Evolutionary conservation across 2,888 invertebrate genomes (phyloP).

Genomic region (Entomobrya proxima): DNA sequence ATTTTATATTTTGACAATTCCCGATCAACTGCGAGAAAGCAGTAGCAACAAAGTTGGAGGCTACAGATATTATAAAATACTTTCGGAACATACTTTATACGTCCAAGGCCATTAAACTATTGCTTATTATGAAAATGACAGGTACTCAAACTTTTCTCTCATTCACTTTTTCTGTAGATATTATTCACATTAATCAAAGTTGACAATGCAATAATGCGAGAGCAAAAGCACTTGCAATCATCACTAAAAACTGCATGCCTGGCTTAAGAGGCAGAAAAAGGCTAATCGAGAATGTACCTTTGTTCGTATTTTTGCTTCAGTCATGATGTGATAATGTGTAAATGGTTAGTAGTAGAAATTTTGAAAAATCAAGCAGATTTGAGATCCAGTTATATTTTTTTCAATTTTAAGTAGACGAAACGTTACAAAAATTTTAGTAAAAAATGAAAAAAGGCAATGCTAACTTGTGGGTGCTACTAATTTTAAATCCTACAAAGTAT

Average conservation of each 20-base stretch:
- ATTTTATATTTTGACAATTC: neutral
- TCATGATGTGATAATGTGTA: conserved; percentile 38
- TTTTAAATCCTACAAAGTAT: neutral
- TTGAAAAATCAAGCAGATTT: too few species aligned
- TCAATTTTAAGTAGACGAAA: neutral
- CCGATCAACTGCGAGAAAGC: neutral
- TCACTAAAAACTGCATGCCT: too few species aligned
- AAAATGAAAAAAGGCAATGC: neutral
- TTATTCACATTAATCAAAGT: neutral
- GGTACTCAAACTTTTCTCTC: conserved; percentile 5
- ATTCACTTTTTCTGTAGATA: neutral
- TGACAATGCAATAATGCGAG: neutral
- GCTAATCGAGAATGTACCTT: too few species aligned
- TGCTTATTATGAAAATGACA: neutral
- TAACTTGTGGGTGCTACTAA: conserved; percentile 39
- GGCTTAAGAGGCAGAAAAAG: too few species aligned
- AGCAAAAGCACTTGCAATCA: neutral
- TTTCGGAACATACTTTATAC: too few species aligned
- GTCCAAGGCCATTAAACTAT: conserved; percentile 12
- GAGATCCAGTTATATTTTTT: too few species aligned
- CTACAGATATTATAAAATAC: neutral
- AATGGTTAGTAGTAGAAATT: neutral
- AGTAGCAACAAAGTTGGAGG: neutral
- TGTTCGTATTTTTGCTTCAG: conserved; percentile 13
- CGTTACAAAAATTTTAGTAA: neutral